Base-by-base conservation (phyloP, 64 coral and sea anemone genomes). In the Hydrozoanthus tunicans region DNA sequence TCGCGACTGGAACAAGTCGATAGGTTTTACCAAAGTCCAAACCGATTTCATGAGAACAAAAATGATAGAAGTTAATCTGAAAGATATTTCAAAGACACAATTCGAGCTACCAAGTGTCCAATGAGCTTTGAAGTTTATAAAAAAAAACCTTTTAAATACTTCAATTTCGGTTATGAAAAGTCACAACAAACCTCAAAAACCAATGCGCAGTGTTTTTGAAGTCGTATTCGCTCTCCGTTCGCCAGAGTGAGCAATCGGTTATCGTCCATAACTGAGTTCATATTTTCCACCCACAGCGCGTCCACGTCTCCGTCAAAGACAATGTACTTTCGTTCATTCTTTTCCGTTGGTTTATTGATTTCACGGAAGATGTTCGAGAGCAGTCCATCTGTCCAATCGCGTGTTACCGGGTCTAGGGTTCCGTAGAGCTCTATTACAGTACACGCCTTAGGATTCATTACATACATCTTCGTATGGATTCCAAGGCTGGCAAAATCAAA, bases 231-330 rank as follows among this genome's bases (percentile, higher is more conserved):
- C 80, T 99, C 97, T 55, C 97, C 97, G 76, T 99, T 99, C 20
- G 97, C 97, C 64, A 99, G 62, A 1, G 97, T 99, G 4, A 99
- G 89, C 76, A 99, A 85, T 26, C 89, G 93, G 80, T 99, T 99
- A 71, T 99, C 97, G 57, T 99, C 97, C 97, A 99, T 99, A 4
- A 99, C 97, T 81, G 97, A 99, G 83, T 99, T 99, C 97, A 99
- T 99, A 58, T 99, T 99, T 83, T 99, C 97, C 6, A 99, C 97
- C 97, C 97, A 99, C 53, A 99, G 84, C 2, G 97, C 97, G 62
- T 99, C 97, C 14, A 99, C 97, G 27, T 99, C 97, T 65, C 97
- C 90, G 58, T 99, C 97, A 80, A 99, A 99, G 59, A 99, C 97
- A 15, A 99, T 99, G 27, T 99, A 99, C 85, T 99, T 99, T 10